A percentile compares a stretch with the other conserved stretches of the same genome.
phyloP scores from a whole-genome alignment of 2,888 invertebrate species.

The Mimachlamys varia region DNA sequence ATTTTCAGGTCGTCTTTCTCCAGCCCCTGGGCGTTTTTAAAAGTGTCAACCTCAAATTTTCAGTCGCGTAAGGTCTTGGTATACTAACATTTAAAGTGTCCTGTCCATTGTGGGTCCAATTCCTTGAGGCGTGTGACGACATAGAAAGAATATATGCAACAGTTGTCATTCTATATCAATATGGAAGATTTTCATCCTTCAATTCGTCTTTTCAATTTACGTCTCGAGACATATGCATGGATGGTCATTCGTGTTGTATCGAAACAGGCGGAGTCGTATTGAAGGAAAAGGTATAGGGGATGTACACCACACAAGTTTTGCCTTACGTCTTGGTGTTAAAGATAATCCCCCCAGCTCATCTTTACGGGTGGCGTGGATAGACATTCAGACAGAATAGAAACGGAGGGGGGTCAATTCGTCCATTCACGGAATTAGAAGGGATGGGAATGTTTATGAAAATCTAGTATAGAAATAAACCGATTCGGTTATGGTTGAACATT shows the following conservation, averaged over 20 bases:
- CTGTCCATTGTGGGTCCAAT: neutral
- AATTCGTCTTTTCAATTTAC: slow-evolving; percentile 4
- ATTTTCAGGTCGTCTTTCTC: neutral
- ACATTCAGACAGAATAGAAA: slow-evolving; percentile 10
- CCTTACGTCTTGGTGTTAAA: neutral
- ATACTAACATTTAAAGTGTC: neutral
- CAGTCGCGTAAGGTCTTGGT: no score
- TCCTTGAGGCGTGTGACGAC: neutral
- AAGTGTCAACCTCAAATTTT: no score
- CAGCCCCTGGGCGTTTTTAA: neutral
- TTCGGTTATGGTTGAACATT: neutral
- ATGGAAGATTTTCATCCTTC: slow-evolving; percentile 8
- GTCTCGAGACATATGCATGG: neutral
- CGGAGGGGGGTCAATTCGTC: neutral
- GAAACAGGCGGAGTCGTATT: neutral
- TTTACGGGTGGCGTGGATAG: neutral
- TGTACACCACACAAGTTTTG: neutral
- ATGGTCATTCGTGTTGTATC: neutral
- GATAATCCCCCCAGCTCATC: neutral
- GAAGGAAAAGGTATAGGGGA: neutral
- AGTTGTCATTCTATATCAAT: neutral
- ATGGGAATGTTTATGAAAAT: slow-evolving; percentile 3
- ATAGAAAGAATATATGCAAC: neutral
- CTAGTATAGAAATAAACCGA: neutral
- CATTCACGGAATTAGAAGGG: slow-evolving; percentile 10